Evolutionary conservation across 2,797 vertebrate genomes (phyloP).

Genomic region (Echiichthys vipera): DNA sequence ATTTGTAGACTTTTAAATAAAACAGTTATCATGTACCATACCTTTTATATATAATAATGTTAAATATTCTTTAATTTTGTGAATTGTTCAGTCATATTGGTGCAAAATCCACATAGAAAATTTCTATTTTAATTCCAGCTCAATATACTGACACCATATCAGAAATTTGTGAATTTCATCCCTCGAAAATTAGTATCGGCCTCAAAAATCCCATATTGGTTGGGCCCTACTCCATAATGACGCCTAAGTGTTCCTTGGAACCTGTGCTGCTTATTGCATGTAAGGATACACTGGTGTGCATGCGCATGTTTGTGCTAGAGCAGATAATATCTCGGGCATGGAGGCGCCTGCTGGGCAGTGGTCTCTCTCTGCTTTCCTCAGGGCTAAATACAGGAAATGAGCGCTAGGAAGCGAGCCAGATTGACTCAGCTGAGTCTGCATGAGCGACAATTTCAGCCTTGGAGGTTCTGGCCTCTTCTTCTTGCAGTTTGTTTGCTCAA

Average conservation of each 20-base stretch:
- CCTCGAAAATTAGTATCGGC: no score
- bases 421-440: constrained; percentile 63
- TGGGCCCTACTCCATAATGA: constrained; percentile 45
- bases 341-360: constrained; percentile 72
- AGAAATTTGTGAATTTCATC: no score
- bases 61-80: no score
- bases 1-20: no score
- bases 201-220: no score
- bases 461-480: constrained; percentile 45
- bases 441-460: constrained; percentile 56
- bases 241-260: constrained; percentile 53
- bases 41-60: no score
- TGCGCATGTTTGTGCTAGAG: constrained; percentile 53
- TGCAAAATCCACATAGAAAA: no score
- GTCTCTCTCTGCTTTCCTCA: constrained; percentile 67
- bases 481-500: constrained; percentile 51
- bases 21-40: no score
- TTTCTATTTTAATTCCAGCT: no score
- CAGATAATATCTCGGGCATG: constrained; percentile 78
- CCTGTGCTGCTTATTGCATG: constrained; percentile 56
- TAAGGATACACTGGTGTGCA: constrained; percentile 41
- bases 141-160: no score
- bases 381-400: constrained; percentile 80
- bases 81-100: no score
- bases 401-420: constrained; percentile 64